Percentiles rank a stretch among this genome's conserved stretches.
Conservation (phyloP, 2,797 vertebrate species). For the Hoplostethus atlanticus region DNA sequence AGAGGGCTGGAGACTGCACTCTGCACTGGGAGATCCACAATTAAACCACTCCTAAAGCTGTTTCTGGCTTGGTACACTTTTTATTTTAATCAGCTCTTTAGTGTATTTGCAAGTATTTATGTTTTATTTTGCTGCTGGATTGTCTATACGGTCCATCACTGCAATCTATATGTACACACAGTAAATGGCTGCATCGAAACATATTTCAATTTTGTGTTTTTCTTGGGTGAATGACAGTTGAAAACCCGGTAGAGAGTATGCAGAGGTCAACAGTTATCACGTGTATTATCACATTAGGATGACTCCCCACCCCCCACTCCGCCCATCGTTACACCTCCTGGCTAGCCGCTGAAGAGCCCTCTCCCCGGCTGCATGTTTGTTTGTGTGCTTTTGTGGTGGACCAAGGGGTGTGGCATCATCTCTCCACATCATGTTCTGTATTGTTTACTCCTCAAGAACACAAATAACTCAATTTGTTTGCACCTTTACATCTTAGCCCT, state of each 20-base stretch:
- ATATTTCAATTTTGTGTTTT: not conserved
- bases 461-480: constrained; percentile 81
- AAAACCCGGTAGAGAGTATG: constrained; percentile 4
- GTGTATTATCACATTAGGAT: constrained; percentile 26
- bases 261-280: constrained; percentile 41
- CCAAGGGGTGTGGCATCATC: constrained; percentile 44
- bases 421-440: constrained; percentile 51
- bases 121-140: not conserved
- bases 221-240: not conserved
- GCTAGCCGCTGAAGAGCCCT: not conserved
- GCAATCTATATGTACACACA: too few species aligned
- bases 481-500: constrained; percentile 58
- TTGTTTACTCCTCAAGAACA: constrained; percentile 72
- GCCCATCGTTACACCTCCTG: constrained; percentile 5
- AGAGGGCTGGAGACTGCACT: constrained; percentile 7
- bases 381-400: constrained; percentile 47
- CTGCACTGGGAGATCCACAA: not conserved
- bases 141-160: not conserved
- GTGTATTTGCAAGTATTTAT: not conserved
- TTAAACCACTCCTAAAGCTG: not conserved
- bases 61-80: too few species aligned
- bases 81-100: not conserved
- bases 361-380: constrained; percentile 17
- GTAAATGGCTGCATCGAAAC: not conserved
- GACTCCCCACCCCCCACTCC: not conserved